Evolutionary conservation across 2,888 invertebrate species (phyloP), one percentile per base, ranked within the genome.

Genomic region (Abrostola triplasia): DNA sequence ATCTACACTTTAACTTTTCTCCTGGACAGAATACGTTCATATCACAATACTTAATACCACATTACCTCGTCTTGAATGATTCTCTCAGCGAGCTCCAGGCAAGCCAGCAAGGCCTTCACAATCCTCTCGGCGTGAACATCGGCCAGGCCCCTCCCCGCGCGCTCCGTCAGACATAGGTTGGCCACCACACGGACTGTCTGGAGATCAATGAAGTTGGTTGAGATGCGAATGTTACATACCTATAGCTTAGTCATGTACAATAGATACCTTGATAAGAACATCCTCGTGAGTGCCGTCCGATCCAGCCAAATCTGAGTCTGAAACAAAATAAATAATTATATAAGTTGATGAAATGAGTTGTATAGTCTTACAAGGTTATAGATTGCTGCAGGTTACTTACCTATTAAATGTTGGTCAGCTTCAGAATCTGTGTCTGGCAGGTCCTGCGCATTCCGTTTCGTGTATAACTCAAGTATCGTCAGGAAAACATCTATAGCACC

Each of bases 161-260:
- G 96, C 49, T 97, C 96, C 81, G 97, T 96, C 67, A 98, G 96
- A 65, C 97, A 97, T 87, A 98, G 95, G 84, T 98, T 98, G 5
- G 98, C 98, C 36, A 98, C 94, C n/a, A 98, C 97, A 6, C 98
- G 95, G 12, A 98, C 96, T 49, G 97, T 96, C 97, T 96, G 87
- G 51, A 70, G 56, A 5, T 40, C 1, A 49, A 13, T 9, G 10
- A 40, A 36, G 24, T 24, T 24, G 24, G 24, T 24, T 24, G 24
- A 24, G 24, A 24, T 24, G 24, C 24, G 4, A 4, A 24, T 24
- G 24, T 4, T 24, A 24, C 1, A 24, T 24, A 24, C 1, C 1
- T 24, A 24, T 24, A 24, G 24, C 24, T 24, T 24, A 24, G 1
- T 24, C 24, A n/a, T 1, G 37, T 12, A 8, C 38, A 2, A 41